These are phyloP conservation scores for Lethrus apterus DNA, from an alignment of 1,140 invertebrate species.

Conservation along the genomic window DNA sequence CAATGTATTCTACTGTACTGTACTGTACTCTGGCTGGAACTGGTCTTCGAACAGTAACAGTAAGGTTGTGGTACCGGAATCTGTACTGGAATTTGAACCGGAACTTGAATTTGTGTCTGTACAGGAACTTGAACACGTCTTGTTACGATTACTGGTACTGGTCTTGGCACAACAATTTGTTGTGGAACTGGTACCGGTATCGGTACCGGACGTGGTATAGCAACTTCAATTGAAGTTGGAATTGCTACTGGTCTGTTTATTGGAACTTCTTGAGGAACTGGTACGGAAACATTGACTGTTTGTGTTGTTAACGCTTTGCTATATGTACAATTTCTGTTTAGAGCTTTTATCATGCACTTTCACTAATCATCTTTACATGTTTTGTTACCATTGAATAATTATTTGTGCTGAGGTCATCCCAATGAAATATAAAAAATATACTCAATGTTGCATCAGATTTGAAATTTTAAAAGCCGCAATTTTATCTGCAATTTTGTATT, in stretches of 20 bases:
- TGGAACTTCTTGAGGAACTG: constrained; percentile 25
- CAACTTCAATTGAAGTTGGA: constrained; percentile 17
- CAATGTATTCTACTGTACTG: too few species aligned
- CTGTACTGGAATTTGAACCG: constrained; percentile 23
- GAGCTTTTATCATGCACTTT: too few species aligned
- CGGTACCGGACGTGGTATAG: constrained; percentile 20
- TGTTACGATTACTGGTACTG: constrained; percentile 13
- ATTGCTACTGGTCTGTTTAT: constrained; percentile 25
- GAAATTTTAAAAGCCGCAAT: too few species aligned
- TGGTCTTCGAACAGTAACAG: constrained; percentile 30
- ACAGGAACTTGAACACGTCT: constrained; percentile 19
- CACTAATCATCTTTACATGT: too few species aligned
- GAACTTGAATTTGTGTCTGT: constrained; percentile 20
- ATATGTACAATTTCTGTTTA: too few species aligned
- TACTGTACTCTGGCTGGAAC: constrained; percentile 47
- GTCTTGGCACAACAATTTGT: constrained; percentile 18
- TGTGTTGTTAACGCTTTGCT: too few species aligned
- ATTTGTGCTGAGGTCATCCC: too few species aligned
- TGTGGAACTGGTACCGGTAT: constrained; percentile 22
- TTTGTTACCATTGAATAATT: too few species aligned
- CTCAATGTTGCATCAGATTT: too few species aligned
- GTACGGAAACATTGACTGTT: constrained; percentile 18
- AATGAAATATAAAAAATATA: too few species aligned
- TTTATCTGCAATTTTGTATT: too few species aligned
- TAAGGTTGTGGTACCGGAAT: constrained; percentile 31